Base-by-base conservation (phyloP, 92 coral and sea anemone genomes). In the Siderastrea siderea region DNA sequence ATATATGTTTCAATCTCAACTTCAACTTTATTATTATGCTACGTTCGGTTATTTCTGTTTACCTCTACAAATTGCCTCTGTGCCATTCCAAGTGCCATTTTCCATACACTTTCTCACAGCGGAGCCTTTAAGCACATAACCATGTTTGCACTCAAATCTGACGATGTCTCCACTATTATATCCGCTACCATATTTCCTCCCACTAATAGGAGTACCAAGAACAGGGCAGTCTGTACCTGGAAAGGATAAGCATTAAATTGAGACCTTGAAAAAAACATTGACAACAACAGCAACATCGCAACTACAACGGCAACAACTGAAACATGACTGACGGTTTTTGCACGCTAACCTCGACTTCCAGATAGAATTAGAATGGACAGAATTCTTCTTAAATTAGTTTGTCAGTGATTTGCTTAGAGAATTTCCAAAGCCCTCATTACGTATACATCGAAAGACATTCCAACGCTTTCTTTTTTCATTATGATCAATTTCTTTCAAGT, bases 21-120 rank as follows among this genome's bases (percentile, higher is more conserved):
- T 26, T 26, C 38, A 26, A 26, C 38, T 26, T 26, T 0, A 26
- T 26, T 26, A 26, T 26, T 26, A 26, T 26, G 38, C 8, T 2
- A 44, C 12, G 8, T 55, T 2, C 61, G 45, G 3, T 12, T 60
- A 47, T 19, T 11, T 17, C 6, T 16, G 10, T 7, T 66, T 84
- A 97, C 99, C 96, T 84, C 84, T 90, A 80, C 99, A 97, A 45
- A 79, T 51, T 52, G 97, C 91, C 58, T 96, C 96, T 10, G 93
- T 90, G 67, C 99, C 99, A 84, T 80, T 93, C 99, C 99, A 97
- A 3, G 80, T 64, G n/a, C 90, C 82, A 63, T 90, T 89, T 54
- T 62, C 49, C 87, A 76, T 55, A 71, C 99, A 97, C 59, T 79
- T 86, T 74, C 97, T 88, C 12, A 61, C 84, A 6, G 86, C 71